phyloP scores from a whole-genome alignment of 1,140 invertebrate species.

The Mesaphorura yosii region DNA sequence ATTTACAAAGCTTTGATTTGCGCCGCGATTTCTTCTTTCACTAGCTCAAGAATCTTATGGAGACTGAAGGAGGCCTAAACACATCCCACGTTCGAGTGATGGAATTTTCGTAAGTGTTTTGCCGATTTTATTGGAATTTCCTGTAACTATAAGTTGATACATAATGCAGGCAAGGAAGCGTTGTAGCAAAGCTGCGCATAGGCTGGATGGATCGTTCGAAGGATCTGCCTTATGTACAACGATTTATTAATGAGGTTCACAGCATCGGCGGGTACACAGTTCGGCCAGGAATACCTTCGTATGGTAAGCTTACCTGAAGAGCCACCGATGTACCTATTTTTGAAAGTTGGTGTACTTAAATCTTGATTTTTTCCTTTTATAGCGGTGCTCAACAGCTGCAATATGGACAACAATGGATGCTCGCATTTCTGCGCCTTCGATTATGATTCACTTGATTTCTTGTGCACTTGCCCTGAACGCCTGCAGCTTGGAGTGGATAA shows the following conservation, averaged over 20 bases:
- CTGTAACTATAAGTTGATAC: not conserved
- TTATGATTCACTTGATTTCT: constrained; percentile 46
- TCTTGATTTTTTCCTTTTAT: constrained; percentile 13
- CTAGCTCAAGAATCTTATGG: no score
- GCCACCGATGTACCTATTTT: no score
- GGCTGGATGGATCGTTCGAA: constrained; percentile 41
- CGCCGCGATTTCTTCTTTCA: no score
- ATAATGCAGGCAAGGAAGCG: constrained; percentile 45
- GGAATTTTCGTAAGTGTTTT: constrained; percentile 19
- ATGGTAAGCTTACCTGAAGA: no score
- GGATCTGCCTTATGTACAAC: constrained; percentile 12
- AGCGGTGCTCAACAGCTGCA: constrained; percentile 58
- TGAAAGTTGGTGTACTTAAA: no score
- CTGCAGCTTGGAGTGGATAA: constrained; percentile 39
- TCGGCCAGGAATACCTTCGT: constrained; percentile 4
- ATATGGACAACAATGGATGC: constrained; percentile 59
- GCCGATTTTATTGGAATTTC: not conserved
- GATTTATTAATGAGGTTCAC: constrained; percentile 9
- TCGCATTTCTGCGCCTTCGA: constrained; percentile 63
- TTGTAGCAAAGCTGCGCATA: constrained; percentile 50
- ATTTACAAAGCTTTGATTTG: no score
- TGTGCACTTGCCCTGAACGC: constrained; percentile 55
- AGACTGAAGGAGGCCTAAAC: no score
- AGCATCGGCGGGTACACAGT: constrained; percentile 14
- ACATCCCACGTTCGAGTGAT: constrained; percentile 12